Evolutionary conservation across 2,113 vertebrate genomes (phyloP).

Genomic region (zebrafish (Danio rerio)): DNA sequence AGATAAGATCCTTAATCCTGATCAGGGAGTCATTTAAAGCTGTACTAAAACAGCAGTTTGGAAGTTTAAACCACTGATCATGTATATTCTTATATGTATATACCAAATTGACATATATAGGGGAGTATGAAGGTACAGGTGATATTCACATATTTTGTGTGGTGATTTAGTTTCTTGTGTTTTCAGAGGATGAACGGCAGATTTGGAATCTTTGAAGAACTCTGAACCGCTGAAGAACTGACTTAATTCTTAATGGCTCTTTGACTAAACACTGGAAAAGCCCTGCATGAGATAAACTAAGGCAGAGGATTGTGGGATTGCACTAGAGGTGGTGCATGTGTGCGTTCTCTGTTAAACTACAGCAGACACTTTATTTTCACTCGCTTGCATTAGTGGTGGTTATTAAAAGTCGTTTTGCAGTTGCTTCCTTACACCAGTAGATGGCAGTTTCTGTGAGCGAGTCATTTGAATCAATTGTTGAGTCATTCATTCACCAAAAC

Average conservation of each 20-base stretch:
- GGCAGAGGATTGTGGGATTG: constrained; percentile 36
- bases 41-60: too few species aligned
- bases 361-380: not conserved
- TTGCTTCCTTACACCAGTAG: too few species aligned
- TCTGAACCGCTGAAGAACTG: not conserved
- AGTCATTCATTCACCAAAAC: not conserved
- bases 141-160: not conserved
- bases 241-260: constrained; percentile 18
- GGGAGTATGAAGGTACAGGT: too few species aligned
- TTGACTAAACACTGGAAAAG: constrained; percentile 24
- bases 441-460: not conserved
- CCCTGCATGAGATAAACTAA: constrained; percentile 8
- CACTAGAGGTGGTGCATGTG: not conserved
- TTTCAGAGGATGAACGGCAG: not conserved
- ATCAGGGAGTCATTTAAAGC: too few species aligned
- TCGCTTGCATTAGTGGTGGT: not conserved
- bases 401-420: not conserved
- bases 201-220: not conserved
- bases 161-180: not conserved
- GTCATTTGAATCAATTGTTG: not conserved
- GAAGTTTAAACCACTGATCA: too few species aligned
- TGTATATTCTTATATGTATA: too few species aligned
- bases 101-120: too few species aligned
- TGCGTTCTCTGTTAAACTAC: not conserved
- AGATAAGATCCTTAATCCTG: too few species aligned